A percentile compares a stretch with the other conserved stretches of the same genome.
Conservation (phyloP, 2,113 vertebrate genomes). For the Scolopax mira region DNA sequence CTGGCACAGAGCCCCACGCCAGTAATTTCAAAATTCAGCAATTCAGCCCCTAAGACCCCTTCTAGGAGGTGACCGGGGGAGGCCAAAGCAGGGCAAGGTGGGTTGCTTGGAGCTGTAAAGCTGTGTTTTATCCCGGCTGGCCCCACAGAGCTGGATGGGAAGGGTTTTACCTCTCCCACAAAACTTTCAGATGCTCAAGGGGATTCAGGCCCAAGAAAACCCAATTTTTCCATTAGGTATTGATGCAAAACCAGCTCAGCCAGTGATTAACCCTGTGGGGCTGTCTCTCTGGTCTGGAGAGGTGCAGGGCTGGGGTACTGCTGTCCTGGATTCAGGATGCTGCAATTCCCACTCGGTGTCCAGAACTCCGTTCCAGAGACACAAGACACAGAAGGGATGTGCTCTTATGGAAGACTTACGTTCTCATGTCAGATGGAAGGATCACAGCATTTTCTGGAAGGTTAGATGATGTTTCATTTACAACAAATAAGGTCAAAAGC, state of each 20-base stretch:
- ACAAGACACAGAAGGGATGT: not conserved
- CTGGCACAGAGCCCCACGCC: accelerated
- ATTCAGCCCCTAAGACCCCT: not conserved
- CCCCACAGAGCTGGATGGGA: not conserved
- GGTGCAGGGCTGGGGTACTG: not conserved
- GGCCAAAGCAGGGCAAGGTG: not conserved
- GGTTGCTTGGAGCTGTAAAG: not conserved
- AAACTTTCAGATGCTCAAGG: not conserved
- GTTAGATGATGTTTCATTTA: not conserved
- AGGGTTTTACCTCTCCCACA: not conserved
- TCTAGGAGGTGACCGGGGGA: accelerated
- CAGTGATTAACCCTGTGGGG: too few relatives aligned
- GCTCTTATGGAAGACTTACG: not conserved
- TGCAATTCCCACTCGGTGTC: not conserved
- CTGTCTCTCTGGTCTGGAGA: not conserved
- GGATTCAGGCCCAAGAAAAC: not conserved
- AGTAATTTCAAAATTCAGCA: accelerated
- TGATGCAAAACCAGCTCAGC: not conserved
- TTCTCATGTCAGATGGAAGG: not conserved
- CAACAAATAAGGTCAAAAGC: constrained; percentile 39
- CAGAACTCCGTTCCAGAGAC: not conserved
- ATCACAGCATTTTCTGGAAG: not conserved
- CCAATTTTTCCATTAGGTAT: not conserved
- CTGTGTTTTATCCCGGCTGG: not conserved
- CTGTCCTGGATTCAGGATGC: not conserved